phyloP scores from a whole-genome alignment of 1,140 invertebrate genomes.

The Helicoverpa armigera region DNA sequence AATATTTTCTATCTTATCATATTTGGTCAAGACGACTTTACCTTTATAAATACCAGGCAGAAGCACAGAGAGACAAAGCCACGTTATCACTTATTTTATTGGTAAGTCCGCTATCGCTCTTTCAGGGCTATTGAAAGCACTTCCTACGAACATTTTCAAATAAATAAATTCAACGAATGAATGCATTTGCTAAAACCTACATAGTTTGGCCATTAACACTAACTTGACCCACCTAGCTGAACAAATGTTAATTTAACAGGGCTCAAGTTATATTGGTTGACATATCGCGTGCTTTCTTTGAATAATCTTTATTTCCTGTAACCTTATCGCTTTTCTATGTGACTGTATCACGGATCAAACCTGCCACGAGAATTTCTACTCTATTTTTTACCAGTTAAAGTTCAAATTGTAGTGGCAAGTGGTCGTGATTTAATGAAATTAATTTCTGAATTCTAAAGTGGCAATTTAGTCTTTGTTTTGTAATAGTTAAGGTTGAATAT shows the following conservation, averaged over 20 bases:
- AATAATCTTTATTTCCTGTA: constrained; percentile 48
- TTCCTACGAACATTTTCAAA: constrained; percentile 16
- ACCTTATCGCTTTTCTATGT: constrained; percentile 49
- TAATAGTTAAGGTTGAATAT: background rate
- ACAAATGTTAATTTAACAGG: background rate
- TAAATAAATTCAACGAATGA: constrained; percentile 27
- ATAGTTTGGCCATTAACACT: constrained; percentile 27
- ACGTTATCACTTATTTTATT: too few relatives aligned
- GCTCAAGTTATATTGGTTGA: constrained; percentile 21
- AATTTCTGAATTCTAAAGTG: background rate
- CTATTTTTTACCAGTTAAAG: background rate
- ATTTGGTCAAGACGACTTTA: background rate
- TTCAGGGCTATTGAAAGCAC: constrained; percentile 11
- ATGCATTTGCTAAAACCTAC: constrained; percentile 48
- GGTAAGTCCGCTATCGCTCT: background rate
- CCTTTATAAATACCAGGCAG: too few relatives aligned
- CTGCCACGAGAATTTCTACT: background rate
- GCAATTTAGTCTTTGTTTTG: background rate
- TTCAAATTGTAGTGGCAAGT: background rate
- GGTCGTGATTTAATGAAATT: constrained; percentile 23
- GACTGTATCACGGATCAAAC: constrained; percentile 43
- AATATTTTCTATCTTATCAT: background rate
- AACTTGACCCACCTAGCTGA: background rate
- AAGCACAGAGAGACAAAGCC: too few relatives aligned
- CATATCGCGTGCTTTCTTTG: constrained; percentile 46